Base-by-base conservation (phyloP, 2,113 vertebrate species). In the Ctenomys sociabilis region DNA sequence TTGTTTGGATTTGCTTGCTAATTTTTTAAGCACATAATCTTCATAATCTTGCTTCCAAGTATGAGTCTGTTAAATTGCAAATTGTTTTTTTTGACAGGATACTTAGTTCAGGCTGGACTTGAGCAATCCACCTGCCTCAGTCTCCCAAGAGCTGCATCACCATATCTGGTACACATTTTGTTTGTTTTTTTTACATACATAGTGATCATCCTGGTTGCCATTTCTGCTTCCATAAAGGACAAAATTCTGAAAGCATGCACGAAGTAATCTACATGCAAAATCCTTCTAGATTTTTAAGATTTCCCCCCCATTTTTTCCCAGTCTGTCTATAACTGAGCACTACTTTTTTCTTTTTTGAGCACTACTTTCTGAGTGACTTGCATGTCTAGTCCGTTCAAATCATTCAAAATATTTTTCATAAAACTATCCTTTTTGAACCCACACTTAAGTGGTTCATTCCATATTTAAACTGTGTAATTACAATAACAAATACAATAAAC, bases 171-270 rank as follows among this genome's bases (percentile, higher is more conserved):
- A 43, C 72, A 73, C 40, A 24, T 77, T 45, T 40, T 75, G 22
- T 45, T 77, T 45, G 24, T 45, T 43, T 77, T 28, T 80, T 49
- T 87, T 59, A 96, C 26, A 72, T 2, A 63, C 68, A 86, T 21
- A 40, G 82, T 77, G 28, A 35, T 40, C 30, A 45, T 63, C 54
- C 45, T 90, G 66, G 61, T 77, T 90, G 63, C 37, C 52, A 87
- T n/a, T 28, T 45, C 70, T 66, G 22, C 63, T 85, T 89, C 37
- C 59, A 81, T 10, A 70, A 85, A 91, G 21, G 80, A 89, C 8
- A 95, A 91, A 92, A 94, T n/a, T 22, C 82, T 80, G 35, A 95
- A 88, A 92, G 88, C 40, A 77, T 75, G 77, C 87, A 52, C 12
- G 26, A 68, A 77, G 32, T 82, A 21, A 59, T 64, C 77, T 54